Evolutionary conservation across 1,140 invertebrate species (phyloP).

Genomic region (Heliothis virescens): DNA sequence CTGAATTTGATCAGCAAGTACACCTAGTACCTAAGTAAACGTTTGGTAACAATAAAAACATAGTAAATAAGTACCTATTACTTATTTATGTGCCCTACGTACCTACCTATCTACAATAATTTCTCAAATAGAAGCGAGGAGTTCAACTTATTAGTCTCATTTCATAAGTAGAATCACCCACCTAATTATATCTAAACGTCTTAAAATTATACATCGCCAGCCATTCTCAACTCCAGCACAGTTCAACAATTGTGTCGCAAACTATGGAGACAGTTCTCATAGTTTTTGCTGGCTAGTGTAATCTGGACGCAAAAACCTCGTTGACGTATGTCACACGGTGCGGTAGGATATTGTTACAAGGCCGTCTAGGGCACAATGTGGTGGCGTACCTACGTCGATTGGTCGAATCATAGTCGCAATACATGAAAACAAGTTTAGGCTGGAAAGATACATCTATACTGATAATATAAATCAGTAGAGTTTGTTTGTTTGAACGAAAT

Average conservation of each 20-base stretch:
- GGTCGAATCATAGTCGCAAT: background rate
- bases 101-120: too few relatives aligned
- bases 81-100: too few relatives aligned
- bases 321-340: constrained; percentile 33
- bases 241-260: constrained; percentile 68
- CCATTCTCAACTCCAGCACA: constrained; percentile 16
- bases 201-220: background rate
- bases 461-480: too few relatives aligned
- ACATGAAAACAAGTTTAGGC: background rate
- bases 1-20: too few relatives aligned
- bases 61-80: too few relatives aligned
- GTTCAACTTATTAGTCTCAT: too few relatives aligned
- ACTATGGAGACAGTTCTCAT: constrained; percentile 67
- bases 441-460: too few relatives aligned
- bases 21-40: too few relatives aligned
- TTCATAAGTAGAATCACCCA: background rate
- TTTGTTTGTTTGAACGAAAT: too few relatives aligned
- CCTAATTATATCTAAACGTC: background rate
- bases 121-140: too few relatives aligned
- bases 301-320: constrained; percentile 57
- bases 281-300: constrained; percentile 61
- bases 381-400: background rate
- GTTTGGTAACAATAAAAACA: too few relatives aligned
- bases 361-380: constrained; percentile 10
- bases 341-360: constrained; percentile 24